Evolutionary conservation across 1,140 invertebrate genomes (phyloP), one percentile per base, ranked within the genome.

Genomic region (Bombus confusus): DNA sequence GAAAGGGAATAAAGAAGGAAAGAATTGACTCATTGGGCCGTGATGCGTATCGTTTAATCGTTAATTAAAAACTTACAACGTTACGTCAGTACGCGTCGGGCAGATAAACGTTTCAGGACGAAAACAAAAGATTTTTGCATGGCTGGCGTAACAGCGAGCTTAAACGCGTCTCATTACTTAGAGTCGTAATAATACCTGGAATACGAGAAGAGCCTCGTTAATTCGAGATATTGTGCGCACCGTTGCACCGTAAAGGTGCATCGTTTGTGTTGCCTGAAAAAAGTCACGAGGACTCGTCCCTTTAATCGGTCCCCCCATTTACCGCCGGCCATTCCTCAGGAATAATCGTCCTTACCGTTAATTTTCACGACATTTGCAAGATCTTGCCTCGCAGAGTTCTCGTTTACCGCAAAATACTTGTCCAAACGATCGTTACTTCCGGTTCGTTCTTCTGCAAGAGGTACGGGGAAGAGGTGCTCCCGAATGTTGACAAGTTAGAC

Each of bases 161-260:
- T 88, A 86, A 89, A 83, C 71, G 73, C 34, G 31, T 28, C 64
- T 72, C 80, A 78, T 81, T 86, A 83, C 83, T 89, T 88, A 88
- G 72, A 62, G 52, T 74, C 72, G 85, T 88, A 88, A 89, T 80
- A 88, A 86, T 66, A 81, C 69, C 57, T 71, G 73, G 59, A 34
- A 87, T 80, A 78, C 79, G 80, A 88, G 88, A 79, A 88, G 68
- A 59, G 52, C 79, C 87, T 89, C 88, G 88, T 88, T 89, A 89
- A 86, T 86, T 83, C 83, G 83, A 66, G 83, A 84, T 73, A 77
- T 47, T 37, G 83, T 71, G 74, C 69, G 80, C 64, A 62, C 59
- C 69, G 59, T 43, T 52, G 41, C 47, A 66, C 41, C 64, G 64
- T 76, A 77, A 87, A 81, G 68, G 43, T 76, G 78, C 72, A 75